These are phyloP conservation scores for Stichopus horrens DNA, from an alignment of 53 echinoderm and acorn worm genomes.

Conservation along the genomic window DNA sequence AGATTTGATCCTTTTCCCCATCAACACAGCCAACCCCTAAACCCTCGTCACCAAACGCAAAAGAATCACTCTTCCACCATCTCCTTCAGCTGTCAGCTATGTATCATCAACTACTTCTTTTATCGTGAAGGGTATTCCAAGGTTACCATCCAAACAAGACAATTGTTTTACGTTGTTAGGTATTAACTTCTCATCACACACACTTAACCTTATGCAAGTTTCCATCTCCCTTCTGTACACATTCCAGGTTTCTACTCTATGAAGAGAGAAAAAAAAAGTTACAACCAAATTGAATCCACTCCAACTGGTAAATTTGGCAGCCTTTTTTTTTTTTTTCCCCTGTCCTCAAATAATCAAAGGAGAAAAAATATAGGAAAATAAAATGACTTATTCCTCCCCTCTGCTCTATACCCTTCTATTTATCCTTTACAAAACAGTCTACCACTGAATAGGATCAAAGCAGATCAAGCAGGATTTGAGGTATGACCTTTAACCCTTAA, in stretches of 20 bases:
- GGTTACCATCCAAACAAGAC: slow-evolving; percentile 37
- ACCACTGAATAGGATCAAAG: slow-evolving; percentile 24
- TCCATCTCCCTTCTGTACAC: neutral
- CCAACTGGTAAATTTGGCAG: too few relatives aligned
- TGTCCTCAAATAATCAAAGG: neutral
- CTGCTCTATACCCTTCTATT: neutral
- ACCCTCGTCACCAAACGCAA: neutral
- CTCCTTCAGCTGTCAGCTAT: neutral
- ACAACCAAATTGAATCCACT: too few relatives aligned
- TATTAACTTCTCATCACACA: slow-evolving; percentile 45
- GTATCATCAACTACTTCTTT: neutral
- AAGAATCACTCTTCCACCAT: neutral
- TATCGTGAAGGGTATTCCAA: slow-evolving; percentile 21
- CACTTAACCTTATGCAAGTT: slow-evolving; percentile 1
- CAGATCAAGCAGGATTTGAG: slow-evolving; percentile 10
- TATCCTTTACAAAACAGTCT: neutral
- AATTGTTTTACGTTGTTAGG: slow-evolving; percentile 43
- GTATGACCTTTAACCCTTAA: slow-evolving; percentile 22
- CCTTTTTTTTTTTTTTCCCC: neutral
- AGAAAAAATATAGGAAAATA: neutral
- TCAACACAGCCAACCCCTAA: neutral
- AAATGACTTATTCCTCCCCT: neutral
- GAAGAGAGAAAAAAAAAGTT: neutral
- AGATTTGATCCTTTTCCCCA: neutral
- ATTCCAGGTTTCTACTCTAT: neutral